A percentile compares a stretch with the other conserved stretches of the same genome.
These are phyloP conservation scores for Agonopterix heracliana DNA, from an alignment of 2,888 invertebrate genomes.

Conservation along the genomic window DNA sequence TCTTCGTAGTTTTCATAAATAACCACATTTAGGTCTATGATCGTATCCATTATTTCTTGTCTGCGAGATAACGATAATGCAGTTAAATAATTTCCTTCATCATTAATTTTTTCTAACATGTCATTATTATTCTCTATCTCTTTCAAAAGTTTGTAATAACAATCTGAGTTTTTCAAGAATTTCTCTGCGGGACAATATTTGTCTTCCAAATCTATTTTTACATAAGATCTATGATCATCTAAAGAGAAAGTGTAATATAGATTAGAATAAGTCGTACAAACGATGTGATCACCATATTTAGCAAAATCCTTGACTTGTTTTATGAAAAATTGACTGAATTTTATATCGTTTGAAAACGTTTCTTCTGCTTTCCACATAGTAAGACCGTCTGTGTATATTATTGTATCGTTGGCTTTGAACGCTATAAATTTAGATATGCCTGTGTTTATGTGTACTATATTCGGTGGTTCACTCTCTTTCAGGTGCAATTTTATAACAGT, in stretches of 20 bases:
- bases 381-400: constrained; percentile 52
- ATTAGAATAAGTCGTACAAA: constrained; percentile 52
- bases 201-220: constrained; percentile 20
- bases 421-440: constrained; percentile 38
- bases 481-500: constrained; percentile 41
- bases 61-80: constrained; percentile 50
- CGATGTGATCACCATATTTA: constrained; percentile 33
- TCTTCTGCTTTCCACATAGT: constrained; percentile 53
- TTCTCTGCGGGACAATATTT: constrained; percentile 40
- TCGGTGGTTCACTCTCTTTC: constrained; percentile 13
- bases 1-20: constrained; percentile 51
- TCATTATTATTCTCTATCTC: constrained; percentile 40
- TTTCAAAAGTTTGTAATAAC: constrained; percentile 36
- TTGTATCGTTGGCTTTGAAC: constrained; percentile 26
- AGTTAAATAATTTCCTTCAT: constrained; percentile 45
- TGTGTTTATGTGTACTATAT: constrained; percentile 46
- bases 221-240: constrained; percentile 32
- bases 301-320: constrained; percentile 49
- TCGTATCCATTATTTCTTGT: constrained; percentile 44
- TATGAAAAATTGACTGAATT: constrained; percentile 39
- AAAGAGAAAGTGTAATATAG: constrained; percentile 42
- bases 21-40: constrained; percentile 30
- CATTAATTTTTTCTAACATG: constrained; percentile 31
- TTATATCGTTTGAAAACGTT: constrained; percentile 27
- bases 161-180: constrained; percentile 41